Base-by-base conservation (phyloP, 2,113 vertebrate species). In the Oostethus manadensis region DNA sequence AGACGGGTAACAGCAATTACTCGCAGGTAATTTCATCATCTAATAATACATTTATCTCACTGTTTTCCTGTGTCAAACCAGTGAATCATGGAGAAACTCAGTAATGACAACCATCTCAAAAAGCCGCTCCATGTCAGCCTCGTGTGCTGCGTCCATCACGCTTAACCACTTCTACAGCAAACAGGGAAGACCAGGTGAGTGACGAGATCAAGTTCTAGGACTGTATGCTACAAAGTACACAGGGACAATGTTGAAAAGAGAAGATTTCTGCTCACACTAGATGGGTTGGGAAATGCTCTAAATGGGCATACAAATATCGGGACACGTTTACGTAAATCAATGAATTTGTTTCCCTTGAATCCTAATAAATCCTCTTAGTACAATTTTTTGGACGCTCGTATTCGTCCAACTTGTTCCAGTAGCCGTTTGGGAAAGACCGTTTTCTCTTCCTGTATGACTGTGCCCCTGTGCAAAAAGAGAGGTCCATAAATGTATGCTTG, bases 41-140 rank as follows among this genome's bases (percentile, higher is more conserved):
- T 7, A 22, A 11, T 29, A 0, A 16, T 29, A 46, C 29, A 38
- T 53, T 18, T 20, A 55, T 50, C 43, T 68, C 15, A 48, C 21
- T 44, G 18, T 71, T 55, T 43, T 60, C 15, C 50, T n/a, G 6
- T 3, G 17, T 64, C 20, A 10, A 61, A 70, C 58, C 73, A 80
- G 88, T 43, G 94, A 96, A n/a, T 84, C 90, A 8, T 93, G 93
- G 93, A 93, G 88, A 83, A 93, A 71, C 77, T 89, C 91, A 0
- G 57, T 90, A 22, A 82, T 93, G 87, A 89, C 91, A 88, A 92
- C 92, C 58, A 89, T 95, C 76, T 91, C 90, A 3, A 96, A 96
- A 83, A 94, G 92, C 80, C 88, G 92, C 64, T 94, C 94, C 57
- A 94, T 94, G 88, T 93, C 93, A 8, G 89, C 91, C 1, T 91